phyloP scores from a whole-genome alignment of 2,113 vertebrate species.

The Monarcha castaneiventris region DNA sequence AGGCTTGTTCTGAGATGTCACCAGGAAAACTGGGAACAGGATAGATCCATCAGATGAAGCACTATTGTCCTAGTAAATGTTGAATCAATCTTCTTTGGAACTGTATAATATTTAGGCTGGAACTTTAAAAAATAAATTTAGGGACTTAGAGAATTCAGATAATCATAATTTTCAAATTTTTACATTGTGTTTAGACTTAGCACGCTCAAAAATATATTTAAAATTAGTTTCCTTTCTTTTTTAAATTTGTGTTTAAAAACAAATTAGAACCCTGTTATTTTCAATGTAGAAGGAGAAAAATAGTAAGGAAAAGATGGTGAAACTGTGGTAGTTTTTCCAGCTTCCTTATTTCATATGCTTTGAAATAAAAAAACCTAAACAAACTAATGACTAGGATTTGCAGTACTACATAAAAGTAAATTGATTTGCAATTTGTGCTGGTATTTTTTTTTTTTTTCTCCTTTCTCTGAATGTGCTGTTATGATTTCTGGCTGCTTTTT shows the following conservation, averaged over 20 bases:
- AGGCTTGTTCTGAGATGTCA: not conserved
- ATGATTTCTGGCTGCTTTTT: not conserved
- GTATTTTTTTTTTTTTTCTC: not conserved
- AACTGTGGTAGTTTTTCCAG: not conserved
- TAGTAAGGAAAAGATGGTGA: not conserved
- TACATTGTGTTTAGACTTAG: not conserved
- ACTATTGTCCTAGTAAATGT: not conserved
- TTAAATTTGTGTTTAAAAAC: not conserved
- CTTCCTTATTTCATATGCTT: not conserved
- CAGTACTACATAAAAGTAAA: not conserved
- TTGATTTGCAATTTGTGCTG: not conserved
- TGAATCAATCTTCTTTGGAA: not conserved
- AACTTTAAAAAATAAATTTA: not conserved
- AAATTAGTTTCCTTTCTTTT: not conserved
- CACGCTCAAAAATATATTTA: not conserved
- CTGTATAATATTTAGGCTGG: not conserved
- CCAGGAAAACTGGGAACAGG: not conserved
- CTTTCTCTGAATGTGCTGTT: not conserved
- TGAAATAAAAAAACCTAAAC: not conserved
- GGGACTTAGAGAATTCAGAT: not conserved
- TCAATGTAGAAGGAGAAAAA: not conserved
- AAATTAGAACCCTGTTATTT: not conserved
- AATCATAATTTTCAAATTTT: not conserved
- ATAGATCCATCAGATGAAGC: not conserved
- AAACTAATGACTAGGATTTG: not conserved